Percentiles rank a stretch among this genome's conserved stretches.
phyloP scores from a whole-genome alignment of 2,888 invertebrate species.

The Orchesella flavescens region DNA sequence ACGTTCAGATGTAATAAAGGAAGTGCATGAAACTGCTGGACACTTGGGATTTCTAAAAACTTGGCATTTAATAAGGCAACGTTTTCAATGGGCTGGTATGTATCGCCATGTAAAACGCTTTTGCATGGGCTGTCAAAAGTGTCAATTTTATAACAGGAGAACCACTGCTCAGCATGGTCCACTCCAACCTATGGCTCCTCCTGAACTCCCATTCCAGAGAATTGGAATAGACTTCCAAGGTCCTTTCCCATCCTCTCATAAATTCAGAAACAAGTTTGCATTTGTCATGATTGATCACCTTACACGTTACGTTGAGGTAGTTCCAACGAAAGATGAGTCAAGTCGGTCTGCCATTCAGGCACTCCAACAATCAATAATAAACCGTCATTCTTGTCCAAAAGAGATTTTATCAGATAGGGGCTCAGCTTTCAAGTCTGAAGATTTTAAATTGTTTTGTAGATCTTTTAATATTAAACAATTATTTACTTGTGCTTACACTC shows the following conservation, averaged over 20 bases:
- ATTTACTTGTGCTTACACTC: neutral
- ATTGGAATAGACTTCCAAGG: slow-evolving; percentile 69
- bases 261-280: slow-evolving; percentile 61
- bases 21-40: slow-evolving; percentile 56
- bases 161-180: slow-evolving; percentile 13
- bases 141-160: slow-evolving; percentile 58
- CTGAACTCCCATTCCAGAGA: slow-evolving; percentile 68
- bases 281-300: slow-evolving; percentile 68
- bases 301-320: slow-evolving; percentile 67
- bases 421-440: neutral
- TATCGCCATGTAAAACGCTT: slow-evolving; percentile 45
- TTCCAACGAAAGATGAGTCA: neutral
- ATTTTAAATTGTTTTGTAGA: neutral
- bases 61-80: slow-evolving; percentile 27
- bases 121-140: slow-evolving; percentile 59
- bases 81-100: slow-evolving; percentile 67
- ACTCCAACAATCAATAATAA: neutral
- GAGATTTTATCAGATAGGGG: neutral
- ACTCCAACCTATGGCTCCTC: neutral
- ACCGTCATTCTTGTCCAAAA: neutral
- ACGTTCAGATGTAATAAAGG: slow-evolving; percentile 7
- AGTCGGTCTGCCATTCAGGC: neutral
- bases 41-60: slow-evolving; percentile 67
- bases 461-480: neutral
- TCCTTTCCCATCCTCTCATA: slow-evolving; percentile 55